A percentile compares a stretch with the other conserved stretches of the same genome.
These are phyloP conservation scores for Chironomus riparius DNA, from an alignment of 2,888 invertebrate species.

Conservation along the genomic window DNA sequence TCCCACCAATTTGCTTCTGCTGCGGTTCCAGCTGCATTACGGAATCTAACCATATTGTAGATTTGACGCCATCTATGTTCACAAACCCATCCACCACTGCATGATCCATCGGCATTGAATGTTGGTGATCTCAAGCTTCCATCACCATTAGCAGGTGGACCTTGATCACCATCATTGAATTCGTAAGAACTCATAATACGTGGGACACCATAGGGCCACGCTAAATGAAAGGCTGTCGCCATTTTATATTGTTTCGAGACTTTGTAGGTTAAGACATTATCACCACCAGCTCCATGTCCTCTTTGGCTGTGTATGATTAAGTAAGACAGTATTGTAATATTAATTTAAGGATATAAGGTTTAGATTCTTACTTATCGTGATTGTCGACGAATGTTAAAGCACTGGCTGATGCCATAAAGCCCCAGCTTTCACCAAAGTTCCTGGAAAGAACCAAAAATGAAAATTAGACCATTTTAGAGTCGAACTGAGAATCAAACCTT, in stretches of 20 bases:
- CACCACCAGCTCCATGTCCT: slow-evolving; percentile 47
- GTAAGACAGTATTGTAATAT: too few relatives aligned
- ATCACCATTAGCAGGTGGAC: slow-evolving; percentile 47
- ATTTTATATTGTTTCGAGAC: slow-evolving; percentile 53
- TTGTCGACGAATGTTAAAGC: slow-evolving; percentile 70
- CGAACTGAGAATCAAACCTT: too few relatives aligned
- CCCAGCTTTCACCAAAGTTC: slow-evolving; percentile 43
- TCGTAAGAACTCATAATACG: slow-evolving; percentile 73
- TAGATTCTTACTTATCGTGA: slow-evolving; percentile 59
- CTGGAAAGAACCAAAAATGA: too few relatives aligned
- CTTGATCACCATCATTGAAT: slow-evolving; percentile 45
- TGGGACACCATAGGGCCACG: slow-evolving; percentile 66
- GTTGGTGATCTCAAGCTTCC: slow-evolving; percentile 45
- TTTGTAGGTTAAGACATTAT: slow-evolving; percentile 53
- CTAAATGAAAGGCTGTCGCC: slow-evolving; percentile 60
- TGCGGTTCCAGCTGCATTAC: slow-evolving; percentile 53
- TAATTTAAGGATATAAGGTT: too few relatives aligned
- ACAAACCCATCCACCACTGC: slow-evolving; percentile 63
- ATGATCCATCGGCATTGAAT: slow-evolving; percentile 50
- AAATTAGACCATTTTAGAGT: too few relatives aligned
- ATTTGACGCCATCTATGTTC: slow-evolving; percentile 73
- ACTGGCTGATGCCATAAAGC: slow-evolving; percentile 45
- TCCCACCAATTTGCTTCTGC: slow-evolving; percentile 60
- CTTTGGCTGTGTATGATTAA: slow-evolving; percentile 32
- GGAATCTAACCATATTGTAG: slow-evolving; percentile 61